phyloP scores from a whole-genome alignment of 2,113 vertebrate genomes.

The Nothoprocta perdicaria region DNA sequence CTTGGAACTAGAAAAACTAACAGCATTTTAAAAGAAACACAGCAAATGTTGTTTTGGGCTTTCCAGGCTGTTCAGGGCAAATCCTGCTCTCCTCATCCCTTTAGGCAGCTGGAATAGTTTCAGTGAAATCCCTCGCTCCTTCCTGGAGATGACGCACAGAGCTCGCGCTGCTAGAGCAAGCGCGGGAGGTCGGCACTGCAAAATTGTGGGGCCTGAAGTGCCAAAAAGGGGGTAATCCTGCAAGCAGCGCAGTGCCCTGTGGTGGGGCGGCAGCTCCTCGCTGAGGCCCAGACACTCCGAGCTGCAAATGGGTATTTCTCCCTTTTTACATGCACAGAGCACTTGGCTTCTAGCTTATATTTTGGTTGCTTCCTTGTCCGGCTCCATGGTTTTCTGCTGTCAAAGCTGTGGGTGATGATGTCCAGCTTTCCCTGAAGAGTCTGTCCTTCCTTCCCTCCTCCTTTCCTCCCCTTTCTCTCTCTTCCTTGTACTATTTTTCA shows the following conservation, averaged over 20 bases:
- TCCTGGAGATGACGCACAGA: not conserved
- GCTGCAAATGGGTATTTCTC: not conserved
- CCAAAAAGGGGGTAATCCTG: not conserved
- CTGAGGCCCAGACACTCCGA: not conserved
- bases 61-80: not conserved
- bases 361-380: not conserved
- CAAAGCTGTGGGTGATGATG: not conserved
- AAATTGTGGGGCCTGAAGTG: not conserved
- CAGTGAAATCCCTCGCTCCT: not conserved
- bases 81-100: not conserved
- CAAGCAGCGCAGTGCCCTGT: not conserved
- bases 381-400: not conserved
- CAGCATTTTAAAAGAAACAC: constrained; percentile 62
- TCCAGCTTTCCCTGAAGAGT: not conserved
- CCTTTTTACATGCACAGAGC: not conserved
- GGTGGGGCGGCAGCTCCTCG: rapidly evolving
- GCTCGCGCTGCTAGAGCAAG: not conserved
- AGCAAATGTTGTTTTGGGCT: constrained; percentile 64
- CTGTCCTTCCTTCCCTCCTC: not conserved
- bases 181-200: not conserved
- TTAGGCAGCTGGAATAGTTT: not conserved
- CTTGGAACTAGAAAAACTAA: constrained; percentile 60
- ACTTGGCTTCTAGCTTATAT: not conserved
- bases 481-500: not conserved
- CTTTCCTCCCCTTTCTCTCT: not conserved